Percentiles rank a stretch among this genome's conserved stretches.
Conservation (phyloP, 1,140 invertebrate species). For the Coptotermes formosanus region DNA sequence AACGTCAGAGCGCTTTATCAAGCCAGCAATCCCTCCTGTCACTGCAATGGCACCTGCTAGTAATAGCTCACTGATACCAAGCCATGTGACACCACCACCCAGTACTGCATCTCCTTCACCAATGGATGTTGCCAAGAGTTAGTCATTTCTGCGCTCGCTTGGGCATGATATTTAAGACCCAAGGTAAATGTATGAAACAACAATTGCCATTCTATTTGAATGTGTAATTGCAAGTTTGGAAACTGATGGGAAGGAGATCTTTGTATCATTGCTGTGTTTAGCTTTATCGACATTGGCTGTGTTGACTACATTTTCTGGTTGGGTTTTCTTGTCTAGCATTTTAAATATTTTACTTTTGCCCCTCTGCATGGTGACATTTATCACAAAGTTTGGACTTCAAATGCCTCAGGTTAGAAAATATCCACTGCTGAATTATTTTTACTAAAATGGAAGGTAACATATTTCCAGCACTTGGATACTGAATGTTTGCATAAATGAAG, state of each 20-base stretch:
- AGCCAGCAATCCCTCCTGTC: slow-evolving; percentile 31
- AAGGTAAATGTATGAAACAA: not conserved
- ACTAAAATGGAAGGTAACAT: not conserved
- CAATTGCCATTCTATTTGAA: slow-evolving; percentile 4
- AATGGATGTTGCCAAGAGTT: slow-evolving; percentile 31
- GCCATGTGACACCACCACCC: slow-evolving; percentile 24
- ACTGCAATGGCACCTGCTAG: not conserved
- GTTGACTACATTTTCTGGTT: slow-evolving; percentile 3
- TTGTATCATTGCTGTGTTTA: slow-evolving; percentile 9
- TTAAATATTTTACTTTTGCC: slow-evolving; percentile 11
- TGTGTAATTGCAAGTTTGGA: not conserved
- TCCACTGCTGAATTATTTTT: not conserved
- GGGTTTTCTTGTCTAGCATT: slow-evolving; percentile 15
- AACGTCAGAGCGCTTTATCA: slow-evolving; percentile 32
- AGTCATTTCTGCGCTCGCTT: slow-evolving; percentile 24
- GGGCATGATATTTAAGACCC: slow-evolving; percentile 9
- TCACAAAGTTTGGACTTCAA: not conserved
- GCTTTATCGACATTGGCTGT: slow-evolving; percentile 11
- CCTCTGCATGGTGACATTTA: not conserved
- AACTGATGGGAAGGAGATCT: not conserved
- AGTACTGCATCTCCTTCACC: slow-evolving; percentile 26
- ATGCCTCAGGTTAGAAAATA: not conserved
- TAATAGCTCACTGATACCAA: slow-evolving; percentile 15
- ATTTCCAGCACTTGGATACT: not conserved
- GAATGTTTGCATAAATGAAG: not conserved